These are phyloP conservation scores for Ectemnius continuus DNA, from an alignment of 2,888 invertebrate genomes.

Conservation along the genomic window DNA sequence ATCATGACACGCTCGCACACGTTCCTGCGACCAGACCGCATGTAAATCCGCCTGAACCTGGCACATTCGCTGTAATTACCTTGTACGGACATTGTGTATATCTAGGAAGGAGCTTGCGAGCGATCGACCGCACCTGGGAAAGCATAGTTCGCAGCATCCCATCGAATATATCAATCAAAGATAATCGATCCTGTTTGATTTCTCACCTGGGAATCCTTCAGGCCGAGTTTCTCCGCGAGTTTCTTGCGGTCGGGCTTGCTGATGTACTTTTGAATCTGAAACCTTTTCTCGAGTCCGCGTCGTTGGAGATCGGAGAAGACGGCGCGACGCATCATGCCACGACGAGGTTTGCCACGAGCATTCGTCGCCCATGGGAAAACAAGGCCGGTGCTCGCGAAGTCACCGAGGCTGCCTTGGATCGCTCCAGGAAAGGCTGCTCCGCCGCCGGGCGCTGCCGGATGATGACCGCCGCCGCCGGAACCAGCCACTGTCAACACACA, in stretches of 20 bases:
- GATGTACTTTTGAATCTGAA: conserved; percentile 98
- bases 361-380: conserved; percentile 94
- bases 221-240: conserved; percentile 95
- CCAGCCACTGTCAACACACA: conserved; percentile 74
- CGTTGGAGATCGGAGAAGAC: conserved; percentile 98
- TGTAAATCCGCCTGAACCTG: conserved; percentile 54
- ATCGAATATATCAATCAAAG: conserved; percentile 2
- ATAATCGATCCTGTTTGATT: too few relatives aligned
- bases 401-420: conserved; percentile 71
- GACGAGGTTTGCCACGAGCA: conserved; percentile 93
- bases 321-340: conserved; percentile 98
- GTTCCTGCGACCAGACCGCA: conserved; percentile 36
- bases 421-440: conserved; percentile 71
- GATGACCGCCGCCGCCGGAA: conserved; percentile 78
- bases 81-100: conserved; percentile 44
- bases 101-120: conserved; percentile 26
- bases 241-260: conserved; percentile 99
- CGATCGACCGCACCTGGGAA: background rate
- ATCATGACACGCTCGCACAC: conserved; percentile 51
- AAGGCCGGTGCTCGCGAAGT: conserved; percentile 76
- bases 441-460: conserved; percentile 69
- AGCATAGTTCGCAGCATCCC: background rate
- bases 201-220: conserved; percentile 97
- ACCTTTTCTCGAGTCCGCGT: conserved; percentile 96
- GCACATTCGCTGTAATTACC: conserved; percentile 54